Evolutionary conservation across 2,888 invertebrate genomes (phyloP).

Genomic region (Drosophila mimetica): DNA sequence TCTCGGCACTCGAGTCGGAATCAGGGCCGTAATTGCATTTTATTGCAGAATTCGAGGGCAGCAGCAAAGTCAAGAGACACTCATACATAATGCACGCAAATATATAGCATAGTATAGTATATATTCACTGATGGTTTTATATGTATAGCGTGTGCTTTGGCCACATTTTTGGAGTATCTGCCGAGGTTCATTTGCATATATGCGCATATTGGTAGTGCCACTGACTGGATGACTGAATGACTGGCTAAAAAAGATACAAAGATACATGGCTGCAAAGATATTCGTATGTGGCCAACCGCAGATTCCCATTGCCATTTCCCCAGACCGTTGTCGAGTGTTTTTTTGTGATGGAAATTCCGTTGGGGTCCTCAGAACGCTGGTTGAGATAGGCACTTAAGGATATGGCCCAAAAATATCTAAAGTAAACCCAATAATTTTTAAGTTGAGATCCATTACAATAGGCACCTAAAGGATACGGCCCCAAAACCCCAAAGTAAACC

Average conservation of each 20-base stretch:
- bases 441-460: no score
- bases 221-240: background rate
- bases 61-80: constrained; percentile 35
- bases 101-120: no score
- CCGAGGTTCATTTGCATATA: constrained; percentile 67
- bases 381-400: constrained; percentile 1
- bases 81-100: constrained; percentile 39
- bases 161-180: constrained; percentile 36
- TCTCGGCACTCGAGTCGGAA: constrained; percentile 33
- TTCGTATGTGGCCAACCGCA: constrained; percentile 39
- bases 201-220: constrained; percentile 37
- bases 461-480: background rate
- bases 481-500: background rate
- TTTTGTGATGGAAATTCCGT: constrained; percentile 24
- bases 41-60: constrained; percentile 53
- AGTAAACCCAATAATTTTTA: constrained; percentile 1
- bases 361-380: constrained; percentile 28
- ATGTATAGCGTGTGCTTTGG: constrained; percentile 20
- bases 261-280: constrained; percentile 24
- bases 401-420: background rate
- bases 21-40: constrained; percentile 72
- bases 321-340: constrained; percentile 21
- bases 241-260: constrained; percentile 21
- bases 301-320: constrained; percentile 21
- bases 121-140: constrained; percentile 23